Evolutionary conservation across 2,113 vertebrate genomes (phyloP).

Genomic region (Scortum barcoo): DNA sequence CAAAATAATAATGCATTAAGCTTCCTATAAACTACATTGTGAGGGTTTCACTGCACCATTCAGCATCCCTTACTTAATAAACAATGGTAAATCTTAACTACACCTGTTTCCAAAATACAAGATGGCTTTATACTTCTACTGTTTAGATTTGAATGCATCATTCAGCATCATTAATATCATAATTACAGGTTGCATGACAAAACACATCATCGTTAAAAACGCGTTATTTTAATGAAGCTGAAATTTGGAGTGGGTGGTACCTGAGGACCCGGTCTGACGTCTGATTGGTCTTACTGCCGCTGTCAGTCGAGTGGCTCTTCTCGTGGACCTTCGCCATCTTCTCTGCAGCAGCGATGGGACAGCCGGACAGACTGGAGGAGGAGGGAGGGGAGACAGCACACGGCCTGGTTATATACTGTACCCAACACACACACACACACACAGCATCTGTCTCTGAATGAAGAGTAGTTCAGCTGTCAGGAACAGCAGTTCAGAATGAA

Average conservation of each 20-base stretch:
- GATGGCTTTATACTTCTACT: background rate
- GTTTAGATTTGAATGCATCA: background rate
- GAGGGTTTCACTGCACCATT: background rate
- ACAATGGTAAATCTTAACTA: background rate
- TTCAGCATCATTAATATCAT: background rate
- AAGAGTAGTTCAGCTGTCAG: conserved; percentile 28
- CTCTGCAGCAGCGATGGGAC: conserved; percentile 98
- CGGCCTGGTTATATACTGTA: conserved; percentile 51
- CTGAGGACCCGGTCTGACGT: conserved; percentile 98
- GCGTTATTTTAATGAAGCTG: background rate
- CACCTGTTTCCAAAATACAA: background rate
- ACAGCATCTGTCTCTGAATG: conserved; percentile 46
- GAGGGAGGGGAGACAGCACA: conserved; percentile 11
- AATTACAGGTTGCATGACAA: background rate
- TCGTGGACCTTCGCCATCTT: conserved; percentile 98
- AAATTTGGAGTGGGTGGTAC: conserved; percentile 76
- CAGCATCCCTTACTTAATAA: background rate
- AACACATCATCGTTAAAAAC: background rate
- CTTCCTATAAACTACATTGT: background rate
- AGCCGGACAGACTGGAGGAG: conserved; percentile 93
- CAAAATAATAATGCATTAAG: too few relatives aligned
- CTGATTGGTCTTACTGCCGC: conserved; percentile 93
- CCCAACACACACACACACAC: conserved; percentile 14
- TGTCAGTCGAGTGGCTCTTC: conserved; percentile 92
- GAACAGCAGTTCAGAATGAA: conserved; percentile 43